Evolutionary conservation across 2,888 invertebrate genomes (phyloP).

Genomic region (Panopea generosa): DNA sequence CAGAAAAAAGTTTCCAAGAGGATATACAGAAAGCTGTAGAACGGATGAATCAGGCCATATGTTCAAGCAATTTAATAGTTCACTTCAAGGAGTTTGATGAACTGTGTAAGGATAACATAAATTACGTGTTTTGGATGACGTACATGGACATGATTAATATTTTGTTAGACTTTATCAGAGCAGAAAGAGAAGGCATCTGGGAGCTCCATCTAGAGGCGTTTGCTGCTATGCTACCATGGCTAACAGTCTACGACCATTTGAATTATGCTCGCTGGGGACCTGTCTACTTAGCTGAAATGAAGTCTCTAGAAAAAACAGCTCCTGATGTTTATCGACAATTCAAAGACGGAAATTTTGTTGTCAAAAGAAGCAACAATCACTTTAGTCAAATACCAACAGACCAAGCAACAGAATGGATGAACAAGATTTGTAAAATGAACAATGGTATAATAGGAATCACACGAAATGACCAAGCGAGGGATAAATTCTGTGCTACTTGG

Average conservation of each 20-base stretch:
- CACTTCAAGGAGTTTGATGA: constrained; percentile 12
- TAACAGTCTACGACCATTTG: constrained; percentile 43
- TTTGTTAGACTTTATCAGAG: constrained; percentile 38
- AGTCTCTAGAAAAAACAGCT: no score
- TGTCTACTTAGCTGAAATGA: constrained; percentile 51
- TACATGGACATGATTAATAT: not conserved
- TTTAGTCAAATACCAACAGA: constrained; percentile 51
- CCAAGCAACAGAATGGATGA: no score
- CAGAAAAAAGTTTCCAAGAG: not conserved
- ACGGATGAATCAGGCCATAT: not conserved
- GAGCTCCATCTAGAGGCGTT: constrained; percentile 52
- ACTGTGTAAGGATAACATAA: not conserved
- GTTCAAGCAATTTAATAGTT: not conserved
- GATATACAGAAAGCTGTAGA: no score
- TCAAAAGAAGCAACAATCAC: constrained; percentile 32
- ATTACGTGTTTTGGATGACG: constrained; percentile 23
- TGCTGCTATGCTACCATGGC: constrained; percentile 49
- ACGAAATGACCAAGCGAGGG: constrained; percentile 35
- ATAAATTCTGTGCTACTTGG: no score
- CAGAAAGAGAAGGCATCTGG: constrained; percentile 50
- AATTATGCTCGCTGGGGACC: constrained; percentile 58
- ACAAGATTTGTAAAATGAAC: no score
- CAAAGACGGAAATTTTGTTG: constrained; percentile 35
- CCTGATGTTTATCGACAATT: constrained; percentile 45
- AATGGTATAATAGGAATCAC: constrained; percentile 49